These are phyloP conservation scores for Macrosiphum euphorbiae DNA, from an alignment of 2,888 invertebrate genomes.

Conservation along the genomic window DNA sequence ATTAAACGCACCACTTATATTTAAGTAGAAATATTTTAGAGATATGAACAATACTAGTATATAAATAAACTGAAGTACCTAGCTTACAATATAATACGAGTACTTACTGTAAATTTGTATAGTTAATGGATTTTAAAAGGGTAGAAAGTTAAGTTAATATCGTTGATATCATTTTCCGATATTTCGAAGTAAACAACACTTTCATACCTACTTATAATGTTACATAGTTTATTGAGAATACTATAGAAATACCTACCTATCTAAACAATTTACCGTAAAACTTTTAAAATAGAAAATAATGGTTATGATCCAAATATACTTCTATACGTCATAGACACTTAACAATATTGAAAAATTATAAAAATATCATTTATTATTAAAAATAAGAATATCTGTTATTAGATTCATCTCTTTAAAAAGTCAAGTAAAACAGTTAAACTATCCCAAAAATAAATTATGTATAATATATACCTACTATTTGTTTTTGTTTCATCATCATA, in stretches of 20 bases:
- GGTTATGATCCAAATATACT: neutral
- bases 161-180: neutral
- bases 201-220: neutral
- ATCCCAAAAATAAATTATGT: neutral
- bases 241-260: too few species aligned
- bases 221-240: neutral
- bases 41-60: neutral
- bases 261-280: neutral
- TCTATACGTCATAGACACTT: neutral
- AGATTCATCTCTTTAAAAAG: neutral
- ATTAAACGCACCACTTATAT: neutral
- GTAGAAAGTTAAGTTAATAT: neutral
- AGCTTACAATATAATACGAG: neutral
- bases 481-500: neutral
- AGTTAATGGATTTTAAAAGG: constrained; percentile 35
- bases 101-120: neutral
- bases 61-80: neutral
- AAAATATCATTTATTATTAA: neutral
- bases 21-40: neutral
- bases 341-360: neutral
- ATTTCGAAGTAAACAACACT: neutral
- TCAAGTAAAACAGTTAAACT: neutral
- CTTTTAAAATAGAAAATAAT: neutral
- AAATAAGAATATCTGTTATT: neutral
- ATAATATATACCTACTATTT: neutral